Percentiles rank a stretch among this genome's conserved stretches.
These are phyloP conservation scores for Enoplolaimus lenunculus DNA, from an alignment of 2,888 invertebrate species.

Conservation along the genomic window DNA sequence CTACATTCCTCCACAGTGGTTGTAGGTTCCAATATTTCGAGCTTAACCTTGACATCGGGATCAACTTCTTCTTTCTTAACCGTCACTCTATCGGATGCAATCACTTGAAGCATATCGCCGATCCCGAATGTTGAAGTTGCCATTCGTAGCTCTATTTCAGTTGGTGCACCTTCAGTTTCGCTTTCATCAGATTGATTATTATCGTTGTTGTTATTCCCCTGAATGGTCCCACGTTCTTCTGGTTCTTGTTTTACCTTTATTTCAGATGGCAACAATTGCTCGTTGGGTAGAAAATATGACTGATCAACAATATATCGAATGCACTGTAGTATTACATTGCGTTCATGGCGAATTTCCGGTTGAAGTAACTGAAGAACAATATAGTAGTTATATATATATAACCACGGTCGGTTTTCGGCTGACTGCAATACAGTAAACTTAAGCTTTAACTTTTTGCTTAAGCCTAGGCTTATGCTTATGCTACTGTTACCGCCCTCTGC, in stretches of 20 bases:
- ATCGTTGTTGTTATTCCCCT: background rate
- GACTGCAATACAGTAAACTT: too few relatives aligned
- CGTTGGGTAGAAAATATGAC: conserved; percentile 53
- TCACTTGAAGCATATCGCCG: background rate
- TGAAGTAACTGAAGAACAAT: conserved; percentile 53
- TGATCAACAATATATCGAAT: conserved; percentile 61
- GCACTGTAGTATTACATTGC: conserved; percentile 73
- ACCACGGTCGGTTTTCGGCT: too few relatives aligned
- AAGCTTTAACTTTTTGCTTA: too few relatives aligned
- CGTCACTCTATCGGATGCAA: too few relatives aligned
- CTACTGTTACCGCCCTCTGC: too few relatives aligned
- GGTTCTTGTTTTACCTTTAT: background rate
- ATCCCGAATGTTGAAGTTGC: background rate
- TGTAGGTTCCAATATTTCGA: background rate
- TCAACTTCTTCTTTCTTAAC: background rate
- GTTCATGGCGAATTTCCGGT: conserved; percentile 65
- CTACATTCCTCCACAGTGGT: too few relatives aligned
- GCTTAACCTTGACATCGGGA: background rate
- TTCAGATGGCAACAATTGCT: background rate
- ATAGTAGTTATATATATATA: too few relatives aligned
- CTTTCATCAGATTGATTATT: background rate
- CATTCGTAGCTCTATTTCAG: background rate
- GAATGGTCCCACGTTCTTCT: background rate
- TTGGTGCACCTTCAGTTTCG: background rate
- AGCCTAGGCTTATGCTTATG: too few relatives aligned